Evolutionary conservation across 2,797 vertebrate genomes (phyloP).

Genomic region (Enteromius unitaeniatus): DNA sequence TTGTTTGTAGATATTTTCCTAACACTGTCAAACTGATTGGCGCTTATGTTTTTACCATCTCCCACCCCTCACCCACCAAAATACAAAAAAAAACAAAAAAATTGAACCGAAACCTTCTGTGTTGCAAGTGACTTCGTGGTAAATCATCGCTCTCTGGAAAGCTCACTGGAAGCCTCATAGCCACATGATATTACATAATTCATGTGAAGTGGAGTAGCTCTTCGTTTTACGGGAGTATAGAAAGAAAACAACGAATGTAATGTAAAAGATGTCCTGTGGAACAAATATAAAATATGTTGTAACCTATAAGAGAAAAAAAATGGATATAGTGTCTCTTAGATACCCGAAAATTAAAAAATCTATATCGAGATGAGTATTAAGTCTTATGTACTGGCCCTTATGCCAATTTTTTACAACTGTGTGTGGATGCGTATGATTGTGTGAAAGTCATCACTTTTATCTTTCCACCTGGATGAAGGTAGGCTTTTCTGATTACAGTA

Average conservation of each 20-base stretch:
- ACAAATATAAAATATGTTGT: background rate
- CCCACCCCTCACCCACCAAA: constrained; percentile 35
- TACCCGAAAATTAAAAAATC: background rate
- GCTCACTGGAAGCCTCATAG: constrained; percentile 32
- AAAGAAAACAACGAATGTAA: background rate
- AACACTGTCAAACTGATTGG: background rate
- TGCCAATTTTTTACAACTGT: background rate
- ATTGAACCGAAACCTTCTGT: constrained; percentile 49
- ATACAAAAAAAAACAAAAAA: constrained; percentile 26
- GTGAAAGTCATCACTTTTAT: constrained; percentile 38
- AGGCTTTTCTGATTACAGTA: constrained; percentile 34
- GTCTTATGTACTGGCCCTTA: background rate
- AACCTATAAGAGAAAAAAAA: background rate
- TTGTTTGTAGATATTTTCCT: background rate
- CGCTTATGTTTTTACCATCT: background rate
- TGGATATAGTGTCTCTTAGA: background rate
- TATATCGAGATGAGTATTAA: background rate
- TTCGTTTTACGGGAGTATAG: background rate
- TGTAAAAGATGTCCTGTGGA: background rate
- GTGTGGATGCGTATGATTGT: constrained; percentile 24
- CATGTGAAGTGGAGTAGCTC: background rate
- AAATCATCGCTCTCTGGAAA: constrained; percentile 23
- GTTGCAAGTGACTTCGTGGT: constrained; percentile 50
- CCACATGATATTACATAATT: constrained; percentile 38
- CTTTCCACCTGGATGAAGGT: constrained; percentile 43